A percentile compares a stretch with the other conserved stretches of the same genome.
phyloP scores from a whole-genome alignment of 2,113 vertebrate species.

The Caracal caracal region DNA sequence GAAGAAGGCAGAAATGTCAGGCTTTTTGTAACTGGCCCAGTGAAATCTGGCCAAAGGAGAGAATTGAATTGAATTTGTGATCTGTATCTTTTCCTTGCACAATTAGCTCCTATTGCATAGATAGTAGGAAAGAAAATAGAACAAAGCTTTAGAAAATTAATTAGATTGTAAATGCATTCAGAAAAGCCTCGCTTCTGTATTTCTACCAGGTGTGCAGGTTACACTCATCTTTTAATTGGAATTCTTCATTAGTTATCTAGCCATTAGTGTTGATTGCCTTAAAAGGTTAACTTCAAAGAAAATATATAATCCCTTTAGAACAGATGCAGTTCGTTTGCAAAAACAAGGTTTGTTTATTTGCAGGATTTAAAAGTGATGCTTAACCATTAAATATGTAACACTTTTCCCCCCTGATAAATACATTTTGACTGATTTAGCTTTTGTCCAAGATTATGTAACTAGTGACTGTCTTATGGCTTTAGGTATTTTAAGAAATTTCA shows the following conservation, averaged over 20 bases:
- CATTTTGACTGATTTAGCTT: slow-evolving; percentile 29
- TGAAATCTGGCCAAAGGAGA: slow-evolving; percentile 10
- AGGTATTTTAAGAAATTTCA: slow-evolving; percentile 38
- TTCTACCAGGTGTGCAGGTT: slow-evolving; percentile 20
- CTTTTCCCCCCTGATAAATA: neutral
- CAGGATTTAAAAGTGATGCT: slow-evolving; percentile 37
- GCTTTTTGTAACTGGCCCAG: neutral
- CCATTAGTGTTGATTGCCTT: neutral
- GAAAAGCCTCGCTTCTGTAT: neutral
- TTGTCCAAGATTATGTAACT: slow-evolving; percentile 42
- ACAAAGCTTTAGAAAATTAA: slow-evolving; percentile 52
- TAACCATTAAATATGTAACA: slow-evolving; percentile 31
- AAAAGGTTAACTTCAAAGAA: slow-evolving; percentile 38
- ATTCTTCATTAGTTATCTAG: slow-evolving; percentile 40
- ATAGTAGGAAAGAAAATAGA: neutral
- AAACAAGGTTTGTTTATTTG: slow-evolving; percentile 11
- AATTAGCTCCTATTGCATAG: neutral
- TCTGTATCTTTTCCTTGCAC: neutral
- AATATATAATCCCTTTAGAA: slow-evolving; percentile 34
- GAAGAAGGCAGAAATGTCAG: neutral
- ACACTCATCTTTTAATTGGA: slow-evolving; percentile 16
- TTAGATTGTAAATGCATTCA: slow-evolving; percentile 47
- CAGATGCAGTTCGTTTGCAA: neutral
- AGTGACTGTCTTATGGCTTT: neutral
- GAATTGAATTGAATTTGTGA: slow-evolving; percentile 22